Evolutionary conservation across 2,888 invertebrate species (phyloP), one percentile per base, ranked within the genome.

Genomic region (Lasius fuliginosus): DNA sequence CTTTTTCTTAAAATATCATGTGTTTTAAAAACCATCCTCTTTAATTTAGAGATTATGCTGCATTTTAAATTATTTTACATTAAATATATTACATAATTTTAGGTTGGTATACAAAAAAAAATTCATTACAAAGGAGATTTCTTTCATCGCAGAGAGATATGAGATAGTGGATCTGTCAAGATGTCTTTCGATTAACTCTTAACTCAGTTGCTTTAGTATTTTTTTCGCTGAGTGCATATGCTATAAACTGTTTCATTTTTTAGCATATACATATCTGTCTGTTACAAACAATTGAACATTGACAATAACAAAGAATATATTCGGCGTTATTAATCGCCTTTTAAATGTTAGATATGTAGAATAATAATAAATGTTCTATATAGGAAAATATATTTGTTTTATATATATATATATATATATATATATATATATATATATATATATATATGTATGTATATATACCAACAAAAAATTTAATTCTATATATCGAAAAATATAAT

Each of bases 51-150:
- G 23, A 9, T 71, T 2, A 56, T 3, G 4, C 9, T 71, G 5
- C 9, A 56, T 3, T 23, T 71, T 33, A 71, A 71, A 56, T 56
- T 36, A 71, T 56, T 56, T 36, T 49, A 42, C 11, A 56, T 56
- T 71, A 3, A 71, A 56, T 71, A 71, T 71, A 71, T 53, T 53
- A 53, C 46, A 69, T 71, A 36, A 53, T 56, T 15, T 71, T 71
- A 23, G 23, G 36, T 33, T 71, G 53, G 36, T 71, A 56, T 71
- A 56, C 56, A 71, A 11, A 71, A 71, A 36, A 42, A 9, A 53
- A 56, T 71, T 71, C 23, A 15, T 36, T 71, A 71, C 36, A 36
- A 36, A 71, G 49, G n/a, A 56, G 23, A 42, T 71, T 12, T 71
- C 9, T 33, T n/a, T 56, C 23, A 12, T 36, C 23, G 23, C 23